Conservation (phyloP, 2,113 vertebrate species). For the Crypturellus undulatus region DNA sequence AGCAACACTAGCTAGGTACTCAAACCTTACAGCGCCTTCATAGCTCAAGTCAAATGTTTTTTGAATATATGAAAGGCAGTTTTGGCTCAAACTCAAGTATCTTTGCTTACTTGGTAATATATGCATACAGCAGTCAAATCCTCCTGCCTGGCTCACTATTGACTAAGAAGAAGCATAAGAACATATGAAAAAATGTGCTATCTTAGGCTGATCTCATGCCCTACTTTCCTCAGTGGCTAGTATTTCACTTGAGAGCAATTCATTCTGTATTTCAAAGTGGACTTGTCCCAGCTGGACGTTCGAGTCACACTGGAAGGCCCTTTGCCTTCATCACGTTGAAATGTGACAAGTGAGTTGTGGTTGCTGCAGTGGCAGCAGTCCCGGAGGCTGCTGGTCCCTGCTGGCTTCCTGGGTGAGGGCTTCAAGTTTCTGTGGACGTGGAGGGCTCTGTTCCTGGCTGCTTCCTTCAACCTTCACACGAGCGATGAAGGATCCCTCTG, state of each 20-base stretch:
- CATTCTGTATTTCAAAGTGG: neutral
- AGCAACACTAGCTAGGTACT: conserved; percentile 8
- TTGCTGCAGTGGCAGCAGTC: neutral
- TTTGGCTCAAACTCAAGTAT: neutral
- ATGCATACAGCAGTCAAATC: neutral
- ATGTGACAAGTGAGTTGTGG: neutral
- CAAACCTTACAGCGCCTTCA: neutral
- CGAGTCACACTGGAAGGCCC: neutral
- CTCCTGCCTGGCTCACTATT: neutral
- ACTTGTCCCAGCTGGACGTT: neutral
- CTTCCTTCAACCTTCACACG: neutral
- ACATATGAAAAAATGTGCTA: neutral
- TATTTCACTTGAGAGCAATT: accelerated
- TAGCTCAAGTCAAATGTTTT: neutral
- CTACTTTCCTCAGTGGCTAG: neutral
- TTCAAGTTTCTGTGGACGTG: neutral
- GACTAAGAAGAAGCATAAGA: neutral
- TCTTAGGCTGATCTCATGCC: neutral
- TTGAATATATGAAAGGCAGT: conserved; percentile 1
- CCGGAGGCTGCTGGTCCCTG: neutral
- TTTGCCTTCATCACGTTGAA: neutral
- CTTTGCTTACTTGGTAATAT: conserved; percentile 1
- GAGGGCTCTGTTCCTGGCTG: accelerated
- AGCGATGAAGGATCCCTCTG: neutral
- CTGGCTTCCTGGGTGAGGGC: accelerated